These are phyloP conservation scores for Thamnaconus septentrionalis DNA, from an alignment of 2,113 vertebrate species.

Conservation along the genomic window DNA sequence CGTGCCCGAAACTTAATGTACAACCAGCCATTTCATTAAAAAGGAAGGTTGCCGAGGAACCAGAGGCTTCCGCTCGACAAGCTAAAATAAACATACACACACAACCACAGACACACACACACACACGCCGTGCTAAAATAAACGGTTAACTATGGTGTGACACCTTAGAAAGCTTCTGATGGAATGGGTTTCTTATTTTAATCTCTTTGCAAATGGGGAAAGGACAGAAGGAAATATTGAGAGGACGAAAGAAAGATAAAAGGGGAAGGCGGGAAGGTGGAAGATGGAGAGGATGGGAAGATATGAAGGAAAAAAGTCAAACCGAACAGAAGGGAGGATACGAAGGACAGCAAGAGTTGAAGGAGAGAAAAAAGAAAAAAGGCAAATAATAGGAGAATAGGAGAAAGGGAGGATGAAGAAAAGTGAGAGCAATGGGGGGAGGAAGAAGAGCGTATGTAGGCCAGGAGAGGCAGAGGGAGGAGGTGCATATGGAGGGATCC, in stretches of 20 bases:
- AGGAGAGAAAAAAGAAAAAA: neutral
- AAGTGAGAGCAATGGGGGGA: neutral
- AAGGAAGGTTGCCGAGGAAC: no score
- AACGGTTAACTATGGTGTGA: no score
- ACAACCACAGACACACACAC: no score
- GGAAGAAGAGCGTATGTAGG: no score
- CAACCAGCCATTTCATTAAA: no score
- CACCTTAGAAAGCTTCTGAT: no score
- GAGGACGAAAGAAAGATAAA: neutral
- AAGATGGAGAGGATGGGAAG: neutral
- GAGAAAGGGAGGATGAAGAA: neutral
- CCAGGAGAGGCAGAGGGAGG: constrained; percentile 4
- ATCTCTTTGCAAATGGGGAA: neutral
- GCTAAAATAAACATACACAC: no score
- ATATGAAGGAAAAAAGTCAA: no score
- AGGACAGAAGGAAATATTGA: neutral
- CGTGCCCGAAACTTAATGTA: no score
- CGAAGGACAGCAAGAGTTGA: neutral
- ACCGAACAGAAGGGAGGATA: neutral
- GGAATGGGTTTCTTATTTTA: neutral
- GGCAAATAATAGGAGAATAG: neutral
- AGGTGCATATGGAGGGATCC: constrained; percentile 48
- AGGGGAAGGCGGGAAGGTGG: neutral
- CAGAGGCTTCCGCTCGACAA: no score
- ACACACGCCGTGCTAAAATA: no score